Evolutionary conservation across 2,113 vertebrate genomes (phyloP), one percentile per base, ranked within the genome.

Genomic region (Neopipo cinnamomea): DNA sequence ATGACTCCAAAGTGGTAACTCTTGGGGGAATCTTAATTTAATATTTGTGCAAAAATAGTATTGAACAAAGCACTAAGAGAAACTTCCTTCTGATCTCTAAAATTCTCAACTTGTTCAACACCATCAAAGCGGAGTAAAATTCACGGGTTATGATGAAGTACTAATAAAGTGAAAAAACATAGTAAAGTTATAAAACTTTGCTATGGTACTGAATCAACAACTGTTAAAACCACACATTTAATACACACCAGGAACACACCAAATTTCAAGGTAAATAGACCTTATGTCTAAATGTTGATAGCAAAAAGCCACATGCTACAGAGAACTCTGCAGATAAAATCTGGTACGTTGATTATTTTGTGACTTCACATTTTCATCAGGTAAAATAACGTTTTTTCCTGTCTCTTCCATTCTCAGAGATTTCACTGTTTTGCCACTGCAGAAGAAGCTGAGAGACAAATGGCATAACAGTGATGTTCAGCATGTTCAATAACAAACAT

Each of bases 181-280:
- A 49, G 2, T 39, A 41, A 55, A 81, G 17, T 41, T 44, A 62
- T 12, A 58, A 49, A 74, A 65, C 12, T 28, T 83, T 87, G 3
- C 11, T 76, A 35, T 53, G 14, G 6, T 12, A 53, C 11, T 59
- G 21, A 78, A 78, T 24, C 8, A 56, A 9, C 7, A 89, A 35
- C 10, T 56, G 1, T 55, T 65, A 44, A 91, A 80, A 66, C 3
- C 3, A 21, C 1, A 2, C 7, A 23, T 67, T 77, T 53, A 59
- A 28, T 58, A 30, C 8, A 9, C 11, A 56, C 5, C 5, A n/a
- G 2, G 4, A 63, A 41, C n/a, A 66, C 25, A 70, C 0, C 4
- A 76, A 24, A 58, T 75, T 68, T 78, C 27, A 76, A 44, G 19
- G 21, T 73, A 83, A 83, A 31, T 9, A 19, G 4, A 35, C 2